Evolutionary conservation across 2,888 invertebrate genomes (phyloP).

Genomic region (Siphlonurus alternatus): DNA sequence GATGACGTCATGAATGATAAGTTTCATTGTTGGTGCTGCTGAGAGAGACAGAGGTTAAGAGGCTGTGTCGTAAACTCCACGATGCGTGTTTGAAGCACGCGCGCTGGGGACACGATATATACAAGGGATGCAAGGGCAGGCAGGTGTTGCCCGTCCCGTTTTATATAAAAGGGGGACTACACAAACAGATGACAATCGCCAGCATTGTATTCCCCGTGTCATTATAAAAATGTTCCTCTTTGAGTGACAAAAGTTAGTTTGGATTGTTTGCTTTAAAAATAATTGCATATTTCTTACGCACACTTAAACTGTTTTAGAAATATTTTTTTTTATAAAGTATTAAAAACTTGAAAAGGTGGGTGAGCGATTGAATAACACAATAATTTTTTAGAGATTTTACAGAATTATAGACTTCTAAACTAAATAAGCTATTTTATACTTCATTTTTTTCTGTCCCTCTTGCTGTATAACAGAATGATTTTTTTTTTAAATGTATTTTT

Average conservation of each 20-base stretch:
- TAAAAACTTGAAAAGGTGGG: no score
- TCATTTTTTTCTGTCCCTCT: no score
- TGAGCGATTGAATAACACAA: no score
- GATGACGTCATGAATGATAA: no score
- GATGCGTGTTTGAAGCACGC: background rate
- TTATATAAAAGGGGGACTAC: background rate
- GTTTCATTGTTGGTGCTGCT: no score
- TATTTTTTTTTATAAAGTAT: no score
- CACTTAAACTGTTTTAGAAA: background rate
- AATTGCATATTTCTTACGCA: background rate
- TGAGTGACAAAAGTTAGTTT: background rate
- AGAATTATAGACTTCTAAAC: no score
- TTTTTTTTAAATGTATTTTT: no score
- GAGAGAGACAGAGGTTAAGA: background rate
- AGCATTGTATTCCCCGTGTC: background rate
- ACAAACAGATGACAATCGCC: background rate
- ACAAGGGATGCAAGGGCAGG: background rate
- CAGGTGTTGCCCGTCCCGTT: background rate
- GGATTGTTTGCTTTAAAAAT: background rate
- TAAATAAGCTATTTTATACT: no score
- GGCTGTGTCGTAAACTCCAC: background rate
- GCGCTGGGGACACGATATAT: background rate
- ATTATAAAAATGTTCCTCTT: background rate
- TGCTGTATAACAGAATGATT: no score
- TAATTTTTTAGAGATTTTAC: no score